Evolutionary conservation across 2,888 invertebrate species (phyloP), one percentile per base, ranked within the genome.

Genomic region (Tenthredo mesomela): DNA sequence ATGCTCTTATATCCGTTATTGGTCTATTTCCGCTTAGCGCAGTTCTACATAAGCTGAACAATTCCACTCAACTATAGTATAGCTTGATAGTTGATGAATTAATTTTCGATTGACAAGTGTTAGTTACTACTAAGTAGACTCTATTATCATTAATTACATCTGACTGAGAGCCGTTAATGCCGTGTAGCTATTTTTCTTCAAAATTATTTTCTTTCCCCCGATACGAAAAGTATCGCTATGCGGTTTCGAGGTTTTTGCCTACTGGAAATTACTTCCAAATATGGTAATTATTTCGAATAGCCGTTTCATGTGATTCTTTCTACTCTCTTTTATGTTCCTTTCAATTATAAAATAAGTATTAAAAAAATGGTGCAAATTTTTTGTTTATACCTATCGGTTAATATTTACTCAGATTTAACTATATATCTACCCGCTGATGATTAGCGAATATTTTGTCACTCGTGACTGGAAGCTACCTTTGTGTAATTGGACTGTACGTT

Each of bases 1-100:
- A 73, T 43, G 43, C 71, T 73, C 25, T 43, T 43, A 73, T 43
- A 73, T 43, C 9, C 71, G n/a, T 43, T 73, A 73, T 43, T 70
- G 43, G 9, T 18, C 40, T 43, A 43, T 73, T 73, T 73, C n/a
- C 43, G 43, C 71, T 43, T 4, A 43, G 40, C 40, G 21, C 21
- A 40, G 43, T 73, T 15, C 18, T 43, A 73, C 71, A n/a, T n/a
- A 29, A 73, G 71, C 40, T 43, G 9, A 43, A 73, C 43, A 37
- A 43, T 73, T 43, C 10, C 43, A n/a, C 71, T 73, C 71, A 21
- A 21, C 21, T 29, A 73, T 29, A 73, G 43, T 40, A 21, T 25
- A 43, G 29, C 21, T 25, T 43, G 43, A 10, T 43, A 25, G 40
- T 43, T 73, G 21, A 12, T 12, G 71, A 15, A 43, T 7, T 43